Evolutionary conservation across 2,797 vertebrate species (phyloP), one percentile per base, ranked within the genome.

Genomic region (Natrix natrix): DNA sequence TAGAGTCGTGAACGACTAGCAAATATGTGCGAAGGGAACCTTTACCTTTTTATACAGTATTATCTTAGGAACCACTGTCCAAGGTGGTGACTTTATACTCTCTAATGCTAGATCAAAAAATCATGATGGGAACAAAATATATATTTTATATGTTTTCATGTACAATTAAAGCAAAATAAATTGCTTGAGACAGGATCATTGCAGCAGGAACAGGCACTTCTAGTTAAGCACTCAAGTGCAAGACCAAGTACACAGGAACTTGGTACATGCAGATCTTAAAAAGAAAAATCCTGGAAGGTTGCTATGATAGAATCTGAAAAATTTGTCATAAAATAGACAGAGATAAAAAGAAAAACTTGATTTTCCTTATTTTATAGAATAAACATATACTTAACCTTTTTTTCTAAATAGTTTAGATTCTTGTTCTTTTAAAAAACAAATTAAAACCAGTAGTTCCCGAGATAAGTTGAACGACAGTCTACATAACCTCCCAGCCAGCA

Each of bases 331-430:
- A 90, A 10, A 57, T 91, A 91, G 93, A 95, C 94, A 92, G 87
- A 86, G 91, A 94, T 93, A 94, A 54, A 60, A 92, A 60, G 86
- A 91, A 88, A 6, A 59, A 16, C 56, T 56, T 28, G 92, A 92
- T 69, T 74, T 90, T 93, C 93, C 93, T 90, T 90, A 22, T 24
- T 93, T 86, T 66, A 66, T 10, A 17, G 74, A 92, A 95, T 92
- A 88, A 90, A 96, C 92, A 95, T 90, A 91, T 91, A 94, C 91
- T 95, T 94, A 96, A 96, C 94, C 95, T 95, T 95, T 93, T 94
- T 93, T 92, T 94, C 32, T 94, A 96, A 96, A 96, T 94, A 95
- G 94, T 95, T 90, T 94, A 1, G 90, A 94, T 95, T 48, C 8
- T 83, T 48, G 20, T 43, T 78, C 37, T 83, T 11, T 16, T 63